Evolutionary conservation across 2,888 invertebrate genomes (phyloP).

Genomic region (Choristoneura rosaceana): DNA sequence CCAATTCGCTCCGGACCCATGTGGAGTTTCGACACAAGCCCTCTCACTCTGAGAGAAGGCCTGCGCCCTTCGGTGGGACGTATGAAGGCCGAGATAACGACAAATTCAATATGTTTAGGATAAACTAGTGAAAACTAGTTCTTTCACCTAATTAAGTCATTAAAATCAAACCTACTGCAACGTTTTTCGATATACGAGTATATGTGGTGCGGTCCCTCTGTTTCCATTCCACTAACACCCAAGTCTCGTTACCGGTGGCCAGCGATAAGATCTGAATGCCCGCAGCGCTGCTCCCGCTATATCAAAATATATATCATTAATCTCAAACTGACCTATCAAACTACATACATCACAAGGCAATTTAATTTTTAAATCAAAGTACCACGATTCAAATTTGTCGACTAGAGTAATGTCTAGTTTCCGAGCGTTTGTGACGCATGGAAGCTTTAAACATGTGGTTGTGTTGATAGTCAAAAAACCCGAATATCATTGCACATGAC

Average conservation of each 20-base stretch:
- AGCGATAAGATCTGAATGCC: conserved; percentile 71
- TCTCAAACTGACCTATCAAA: conserved; percentile 53
- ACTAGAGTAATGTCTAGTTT: not conserved
- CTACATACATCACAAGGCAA: conserved; percentile 40
- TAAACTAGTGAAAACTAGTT: not conserved
- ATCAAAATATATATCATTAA: conserved; percentile 61
- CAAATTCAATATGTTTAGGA: too few species aligned
- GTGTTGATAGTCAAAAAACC: conserved; percentile 50
- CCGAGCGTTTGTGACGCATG: conserved; percentile 24
- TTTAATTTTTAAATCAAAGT: conserved; percentile 38
- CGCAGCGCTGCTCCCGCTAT: conserved; percentile 62
- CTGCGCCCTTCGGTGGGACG: too few species aligned
- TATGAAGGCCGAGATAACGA: too few species aligned
- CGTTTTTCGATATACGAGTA: conserved; percentile 33
- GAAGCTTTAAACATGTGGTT: conserved; percentile 48
- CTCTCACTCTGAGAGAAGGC: too few species aligned
- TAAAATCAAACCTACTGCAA: conserved; percentile 30
- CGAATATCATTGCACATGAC: conserved; percentile 50
- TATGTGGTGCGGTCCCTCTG: conserved; percentile 52
- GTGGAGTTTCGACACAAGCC: too few species aligned
- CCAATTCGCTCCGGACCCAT: too few species aligned
- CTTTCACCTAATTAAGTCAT: not conserved
- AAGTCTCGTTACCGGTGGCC: conserved; percentile 74
- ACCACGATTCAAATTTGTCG: conserved; percentile 27
- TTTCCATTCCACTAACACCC: conserved; percentile 73